These are phyloP conservation scores for Drosophila borborema DNA, from an alignment of 2,888 invertebrate genomes.

Conservation along the genomic window DNA sequence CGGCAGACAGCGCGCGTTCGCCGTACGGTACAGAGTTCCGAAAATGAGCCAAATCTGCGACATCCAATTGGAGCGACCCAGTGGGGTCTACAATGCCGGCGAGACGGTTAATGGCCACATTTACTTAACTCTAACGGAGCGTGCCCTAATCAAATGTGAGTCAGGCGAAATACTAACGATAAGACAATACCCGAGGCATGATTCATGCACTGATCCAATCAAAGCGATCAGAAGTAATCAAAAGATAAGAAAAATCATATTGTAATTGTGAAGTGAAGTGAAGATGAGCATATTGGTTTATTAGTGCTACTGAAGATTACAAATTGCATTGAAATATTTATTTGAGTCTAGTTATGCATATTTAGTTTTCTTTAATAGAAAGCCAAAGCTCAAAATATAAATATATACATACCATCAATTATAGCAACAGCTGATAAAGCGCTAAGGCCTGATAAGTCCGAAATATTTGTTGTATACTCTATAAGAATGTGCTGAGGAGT, in stretches of 20 bases:
- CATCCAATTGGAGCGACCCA: conserved; percentile 67
- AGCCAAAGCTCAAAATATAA: too few relatives aligned
- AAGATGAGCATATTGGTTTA: not conserved
- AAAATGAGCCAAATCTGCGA: conserved; percentile 64
- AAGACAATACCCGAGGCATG: conserved; percentile 29
- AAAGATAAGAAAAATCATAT: conserved; percentile 13
- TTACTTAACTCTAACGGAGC: conserved; percentile 53
- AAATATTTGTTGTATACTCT: not conserved
- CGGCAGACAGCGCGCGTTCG: conserved; percentile 48
- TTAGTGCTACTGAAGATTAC: too few relatives aligned
- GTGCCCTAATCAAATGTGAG: conserved; percentile 78
- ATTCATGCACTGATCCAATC: conserved; percentile 32
- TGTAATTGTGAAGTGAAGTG: conserved; percentile 3
- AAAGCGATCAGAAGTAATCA: conserved; percentile 1
- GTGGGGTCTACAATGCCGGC: conserved; percentile 69
- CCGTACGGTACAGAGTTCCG: conserved; percentile 38
- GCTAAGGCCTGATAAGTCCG: not conserved
- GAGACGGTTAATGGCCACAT: conserved; percentile 72
- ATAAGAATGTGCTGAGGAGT: not conserved
- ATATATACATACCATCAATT: conserved; percentile 4
- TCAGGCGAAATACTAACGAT: conserved; percentile 39
- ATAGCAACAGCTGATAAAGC: not conserved
- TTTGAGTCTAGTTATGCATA: too few relatives aligned
- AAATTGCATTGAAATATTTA: too few relatives aligned
- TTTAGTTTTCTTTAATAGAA: too few relatives aligned